Evolutionary conservation across 2,113 vertebrate genomes (phyloP).

Genomic region (Limanda limanda): DNA sequence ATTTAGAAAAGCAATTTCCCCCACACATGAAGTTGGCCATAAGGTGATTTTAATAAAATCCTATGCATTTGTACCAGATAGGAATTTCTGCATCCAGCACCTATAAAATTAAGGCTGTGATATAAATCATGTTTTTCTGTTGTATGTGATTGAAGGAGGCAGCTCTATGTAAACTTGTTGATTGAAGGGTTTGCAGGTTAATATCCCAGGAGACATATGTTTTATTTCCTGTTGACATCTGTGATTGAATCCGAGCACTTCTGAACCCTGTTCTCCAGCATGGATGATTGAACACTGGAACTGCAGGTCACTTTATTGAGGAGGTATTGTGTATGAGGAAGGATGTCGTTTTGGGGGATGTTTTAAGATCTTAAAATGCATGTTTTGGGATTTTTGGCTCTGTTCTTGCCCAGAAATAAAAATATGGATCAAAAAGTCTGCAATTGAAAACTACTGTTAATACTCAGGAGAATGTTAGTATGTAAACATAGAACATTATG

Average conservation of each 20-base stretch:
- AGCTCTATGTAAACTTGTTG: slow-evolving; percentile 32
- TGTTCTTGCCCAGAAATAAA: too few species aligned
- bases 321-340: too few species aligned
- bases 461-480: too few species aligned
- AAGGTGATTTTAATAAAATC: slow-evolving; percentile 40
- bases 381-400: too few species aligned
- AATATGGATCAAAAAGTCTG: too few species aligned
- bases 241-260: background rate
- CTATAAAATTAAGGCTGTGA: slow-evolving; percentile 79
- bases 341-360: too few species aligned
- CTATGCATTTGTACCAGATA: slow-evolving; percentile 23
- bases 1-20: slow-evolving; percentile 31
- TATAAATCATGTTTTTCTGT: slow-evolving; percentile 67
- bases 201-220: background rate
- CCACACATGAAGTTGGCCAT: slow-evolving; percentile 10
- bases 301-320: too few species aligned
- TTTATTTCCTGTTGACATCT: background rate
- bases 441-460: too few species aligned
- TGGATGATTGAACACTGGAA: background rate
- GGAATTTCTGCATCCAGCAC: slow-evolving; percentile 56
- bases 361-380: too few species aligned
- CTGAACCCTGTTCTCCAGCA: background rate
- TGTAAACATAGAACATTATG: too few species aligned
- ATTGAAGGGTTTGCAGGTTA: background rate
- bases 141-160: slow-evolving; percentile 55